phyloP scores from a whole-genome alignment of 2,888 invertebrate genomes.

The Euspilapteryx auroguttella region DNA sequence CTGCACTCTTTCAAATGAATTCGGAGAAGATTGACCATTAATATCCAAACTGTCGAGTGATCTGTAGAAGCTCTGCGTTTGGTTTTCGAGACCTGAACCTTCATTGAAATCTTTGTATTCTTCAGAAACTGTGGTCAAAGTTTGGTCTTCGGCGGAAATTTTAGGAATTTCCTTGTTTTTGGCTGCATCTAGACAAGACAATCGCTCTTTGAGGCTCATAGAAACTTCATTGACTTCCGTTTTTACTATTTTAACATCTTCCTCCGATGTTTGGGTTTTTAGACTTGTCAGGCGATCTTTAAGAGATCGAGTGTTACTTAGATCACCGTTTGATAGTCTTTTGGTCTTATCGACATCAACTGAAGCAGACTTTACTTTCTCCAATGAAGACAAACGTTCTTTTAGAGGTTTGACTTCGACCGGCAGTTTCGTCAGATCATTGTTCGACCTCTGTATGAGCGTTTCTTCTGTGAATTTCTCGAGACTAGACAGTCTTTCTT shows the following conservation, averaged over 20 bases:
- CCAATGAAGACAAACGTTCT: slow-evolving; percentile 65
- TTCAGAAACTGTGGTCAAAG: slow-evolving; percentile 20
- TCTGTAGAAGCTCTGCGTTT: slow-evolving; percentile 64
- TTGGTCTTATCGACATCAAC: slow-evolving; percentile 47
- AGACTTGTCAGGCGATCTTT: slow-evolving; percentile 51
- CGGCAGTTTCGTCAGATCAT: slow-evolving; percentile 50
- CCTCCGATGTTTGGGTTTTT: slow-evolving; percentile 45
- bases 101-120: slow-evolving; percentile 21
- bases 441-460: slow-evolving; percentile 38
- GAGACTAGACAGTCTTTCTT: slow-evolving; percentile 70
- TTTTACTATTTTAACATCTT: slow-evolving; percentile 32
- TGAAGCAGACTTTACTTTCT: slow-evolving; percentile 51
- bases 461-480: slow-evolving; percentile 67
- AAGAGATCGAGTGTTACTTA: slow-evolving; percentile 37
- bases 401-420: slow-evolving; percentile 66
- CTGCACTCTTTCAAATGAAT: slow-evolving; percentile 65
- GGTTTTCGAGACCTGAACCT: slow-evolving; percentile 49
- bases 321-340: slow-evolving; percentile 44
- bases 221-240: slow-evolving; percentile 51
- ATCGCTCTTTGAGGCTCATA: slow-evolving; percentile 54
- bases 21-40: slow-evolving; percentile 54
- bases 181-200: slow-evolving; percentile 51
- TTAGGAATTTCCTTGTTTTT: slow-evolving; percentile 50
- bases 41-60: slow-evolving; percentile 68
- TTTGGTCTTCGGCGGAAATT: slow-evolving; percentile 38